Evolutionary conservation across 1,140 invertebrate genomes (phyloP), one percentile per base, ranked within the genome.

Genomic region (Eriosoma lanigerum): DNA sequence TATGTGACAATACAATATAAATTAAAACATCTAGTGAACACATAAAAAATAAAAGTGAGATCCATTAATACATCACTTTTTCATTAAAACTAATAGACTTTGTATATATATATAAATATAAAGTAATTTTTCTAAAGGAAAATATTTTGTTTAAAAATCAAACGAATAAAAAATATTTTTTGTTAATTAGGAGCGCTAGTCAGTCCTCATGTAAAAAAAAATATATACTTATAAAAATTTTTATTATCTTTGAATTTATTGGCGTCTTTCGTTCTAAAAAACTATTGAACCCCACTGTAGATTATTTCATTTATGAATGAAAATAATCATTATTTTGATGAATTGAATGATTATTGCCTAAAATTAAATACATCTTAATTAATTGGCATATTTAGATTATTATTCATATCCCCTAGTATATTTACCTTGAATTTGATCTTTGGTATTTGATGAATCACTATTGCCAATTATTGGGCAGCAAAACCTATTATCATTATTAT

Each of bases 131-230:
- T 76, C 54, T 62, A 56, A 24, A 62, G 75, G 24, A 78, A 78
- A 78, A 78, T 78, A 5, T 78, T 78, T 78, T 78, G 56, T 62
- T 78, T 78, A 78, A 78, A 78, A 78, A 78, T 78, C 75, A 78
- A 78, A 62, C 75, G 52, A 78, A 78, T 78, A 78, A 78, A 78
- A 78, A 58, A 62, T 32, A 12, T 60, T 32, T 78, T 46, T 62
- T 48, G 75, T 78, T 78, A 78, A n/a, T 78, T 78, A 78, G 75
- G 75, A 78, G 56, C 62, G 75, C 58, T 12, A 78, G 21, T 78
- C 75, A 58, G 75, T 78, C 75, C 75, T 78, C 26, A 62, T 48
- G 10, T 78, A 78, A 78, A 78, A 62, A 78, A 54, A 76, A n/a
- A 60, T 72, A 58, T 78, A 48, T 44, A 78, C 54, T 19, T 76